Base-by-base conservation (phyloP, 2,113 vertebrate genomes). In the Apeltes quadracus region DNA sequence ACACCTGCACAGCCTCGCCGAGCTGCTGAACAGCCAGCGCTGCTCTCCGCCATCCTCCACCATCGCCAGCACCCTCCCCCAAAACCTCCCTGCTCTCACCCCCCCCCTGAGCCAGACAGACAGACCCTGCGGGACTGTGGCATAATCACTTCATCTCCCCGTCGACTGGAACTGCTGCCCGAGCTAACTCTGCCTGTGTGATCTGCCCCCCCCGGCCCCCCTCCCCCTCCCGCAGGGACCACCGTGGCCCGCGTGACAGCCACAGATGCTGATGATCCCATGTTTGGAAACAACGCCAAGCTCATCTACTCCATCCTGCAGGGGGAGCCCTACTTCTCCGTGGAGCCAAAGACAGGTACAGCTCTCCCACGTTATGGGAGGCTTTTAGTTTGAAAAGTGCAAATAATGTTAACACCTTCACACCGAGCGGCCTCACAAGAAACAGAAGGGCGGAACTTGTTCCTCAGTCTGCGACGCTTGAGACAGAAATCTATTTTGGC, bases 331-430 rank as follows among this genome's bases (percentile, higher is more conserved):
- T 99, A 99, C 88, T 99, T 99, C 92, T 97, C 96, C 32, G 94
- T 98, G 89, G 96, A 99, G 78, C 95, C 96, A 29, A 98, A 94
- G 69, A 97, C 98, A 89, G 98, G 98, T 99, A n/a, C n/a, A 95
- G 0, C 41, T 4, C 22, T 18, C 7, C 18, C 34, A 11, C 6
- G 29, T 16, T 5, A 15, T 7, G 15, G 7, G 18, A 20, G 39
- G 5, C 25, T 36, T 70, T 66, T 18, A 16, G 27, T n/a, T n/a
- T n/a, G n/a, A n/a, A n/a, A n/a, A n/a, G n/a, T n/a, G n/a, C n/a
- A n/a, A n/a, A 34, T 59, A 46, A 59, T 48, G 27, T 69, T 59
- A n/a, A n/a, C 54, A 48, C 29, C 14, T 73, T 59, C 7, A 27
- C 38, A 64, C 23, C 53, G 54, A 55, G 23, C 27, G 53, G 32